Conservation (phyloP, 2,113 vertebrate species). For the Trematocara macrostoma region DNA sequence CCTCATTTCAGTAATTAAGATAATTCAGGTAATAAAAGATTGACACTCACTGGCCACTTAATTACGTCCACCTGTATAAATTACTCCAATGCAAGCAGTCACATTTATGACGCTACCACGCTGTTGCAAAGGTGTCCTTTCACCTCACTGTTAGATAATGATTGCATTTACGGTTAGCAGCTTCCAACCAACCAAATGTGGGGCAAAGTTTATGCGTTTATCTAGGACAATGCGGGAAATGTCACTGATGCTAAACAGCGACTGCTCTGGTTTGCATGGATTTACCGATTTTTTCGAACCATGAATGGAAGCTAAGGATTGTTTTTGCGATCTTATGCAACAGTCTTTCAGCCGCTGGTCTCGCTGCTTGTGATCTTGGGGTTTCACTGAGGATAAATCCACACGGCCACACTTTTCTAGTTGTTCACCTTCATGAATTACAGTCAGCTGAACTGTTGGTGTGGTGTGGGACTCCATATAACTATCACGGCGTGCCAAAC, state of each 20-base stretch:
- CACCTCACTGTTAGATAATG: neutral
- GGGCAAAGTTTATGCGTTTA: accelerated
- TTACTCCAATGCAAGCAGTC: neutral
- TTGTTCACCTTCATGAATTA: neutral
- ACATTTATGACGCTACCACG: neutral
- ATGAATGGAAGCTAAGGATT: accelerated
- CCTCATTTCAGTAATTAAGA: neutral
- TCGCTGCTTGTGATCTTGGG: neutral
- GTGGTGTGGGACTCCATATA: neutral
- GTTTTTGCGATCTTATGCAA: neutral
- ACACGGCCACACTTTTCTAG: neutral
- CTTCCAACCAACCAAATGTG: neutral
- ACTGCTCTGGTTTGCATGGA: neutral
- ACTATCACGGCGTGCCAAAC: neutral
- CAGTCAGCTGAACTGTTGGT: neutral
- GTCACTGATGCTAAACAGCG: neutral
- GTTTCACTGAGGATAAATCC: accelerated
- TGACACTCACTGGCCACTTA: neutral
- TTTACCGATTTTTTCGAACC: neutral
- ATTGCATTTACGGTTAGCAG: neutral
- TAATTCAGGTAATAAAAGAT: neutral
- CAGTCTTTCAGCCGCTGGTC: neutral
- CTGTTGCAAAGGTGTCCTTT: neutral
- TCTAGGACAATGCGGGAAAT: neutral
- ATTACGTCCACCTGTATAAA: neutral